Base-by-base conservation (phyloP, 2,797 vertebrate genomes). In the Cheracebus regulus region DNA sequence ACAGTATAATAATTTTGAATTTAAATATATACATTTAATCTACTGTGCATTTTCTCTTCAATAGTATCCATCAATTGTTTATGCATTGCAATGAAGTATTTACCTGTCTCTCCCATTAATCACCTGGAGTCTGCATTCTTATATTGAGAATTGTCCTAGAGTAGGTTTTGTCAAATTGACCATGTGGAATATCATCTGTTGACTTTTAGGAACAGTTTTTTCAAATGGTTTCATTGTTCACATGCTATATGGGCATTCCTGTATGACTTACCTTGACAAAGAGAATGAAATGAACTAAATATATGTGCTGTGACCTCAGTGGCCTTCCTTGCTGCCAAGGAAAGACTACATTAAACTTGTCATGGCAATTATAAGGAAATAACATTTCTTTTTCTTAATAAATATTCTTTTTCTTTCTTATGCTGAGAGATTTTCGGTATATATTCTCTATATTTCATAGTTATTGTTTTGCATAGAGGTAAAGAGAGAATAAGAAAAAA, bases 21-120 rank as follows among this genome's bases (percentile, higher is more conserved):
- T 97, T 81, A 94, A 96, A 78, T 83, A 89, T 80, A 30, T 22
- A 58, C 48, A 72, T 94, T 85, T 93, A 81, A 24, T 84, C 70
- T 76, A 36, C 33, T 55, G 30, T 75, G 11, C 24, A 7, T 73
- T 67, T 95, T 94, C 19, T 58, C 44, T 85, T 80, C n/a, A 72
- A 46, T 90, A 79, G 78, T 78, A 78, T 79, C 58, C 87, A 30
- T 67, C 48, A 90, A 33, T 97, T 70, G 70, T 79, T 73, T 81
- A 82, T 90, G 22, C 20, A 76, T 97, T 89, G 58, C 58, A 91
- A 48, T 81, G 30, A 55, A 57, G 76, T 95, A 70, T 57, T 94
- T 94, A 73, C 57, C 80, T 84, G 3, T 6, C 52, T 28, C 0
- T 82, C 20, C 30, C 67, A 61, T 94, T 92, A 89, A 41, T 75